These are phyloP conservation scores for Microcebus ravelobensis DNA, from an alignment of 2,113 vertebrate species.

Conservation along the genomic window DNA sequence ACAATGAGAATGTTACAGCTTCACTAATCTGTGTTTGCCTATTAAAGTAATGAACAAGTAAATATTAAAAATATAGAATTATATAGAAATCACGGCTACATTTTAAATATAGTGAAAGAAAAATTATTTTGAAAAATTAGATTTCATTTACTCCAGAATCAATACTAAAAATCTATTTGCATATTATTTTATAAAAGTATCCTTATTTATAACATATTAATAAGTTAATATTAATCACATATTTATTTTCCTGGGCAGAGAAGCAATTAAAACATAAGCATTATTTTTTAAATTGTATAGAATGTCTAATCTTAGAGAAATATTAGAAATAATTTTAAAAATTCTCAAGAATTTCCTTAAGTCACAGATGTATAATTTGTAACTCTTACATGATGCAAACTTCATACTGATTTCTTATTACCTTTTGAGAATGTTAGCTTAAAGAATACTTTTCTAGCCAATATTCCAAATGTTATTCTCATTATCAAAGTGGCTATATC, in stretches of 20 bases:
- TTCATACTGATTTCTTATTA: not conserved
- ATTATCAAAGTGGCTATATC: not conserved
- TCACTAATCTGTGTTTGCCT: conserved; percentile 69
- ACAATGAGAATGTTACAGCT: conserved; percentile 83
- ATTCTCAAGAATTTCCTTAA: not conserved
- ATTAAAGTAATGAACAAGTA: not conserved
- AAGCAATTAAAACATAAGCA: not conserved
- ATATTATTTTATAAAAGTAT: not conserved
- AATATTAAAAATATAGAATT: not conserved
- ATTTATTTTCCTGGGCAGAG: not conserved
- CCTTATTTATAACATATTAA: not conserved
- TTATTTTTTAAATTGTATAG: not conserved
- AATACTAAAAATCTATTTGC: not conserved
- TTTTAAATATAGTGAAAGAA: not conserved
- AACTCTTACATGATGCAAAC: not conserved
- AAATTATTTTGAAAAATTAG: not conserved
- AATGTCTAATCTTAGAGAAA: not conserved
- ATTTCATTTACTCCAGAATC: not conserved
- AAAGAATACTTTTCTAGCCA: not conserved
- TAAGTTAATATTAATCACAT: not conserved
- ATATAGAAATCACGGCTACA: not conserved
- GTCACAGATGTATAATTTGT: not conserved
- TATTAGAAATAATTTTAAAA: not conserved
- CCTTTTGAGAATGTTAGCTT: not conserved
- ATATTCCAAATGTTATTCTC: not conserved